phyloP scores from a whole-genome alignment of 1,140 invertebrate species.

The Cotesia glomerata region DNA sequence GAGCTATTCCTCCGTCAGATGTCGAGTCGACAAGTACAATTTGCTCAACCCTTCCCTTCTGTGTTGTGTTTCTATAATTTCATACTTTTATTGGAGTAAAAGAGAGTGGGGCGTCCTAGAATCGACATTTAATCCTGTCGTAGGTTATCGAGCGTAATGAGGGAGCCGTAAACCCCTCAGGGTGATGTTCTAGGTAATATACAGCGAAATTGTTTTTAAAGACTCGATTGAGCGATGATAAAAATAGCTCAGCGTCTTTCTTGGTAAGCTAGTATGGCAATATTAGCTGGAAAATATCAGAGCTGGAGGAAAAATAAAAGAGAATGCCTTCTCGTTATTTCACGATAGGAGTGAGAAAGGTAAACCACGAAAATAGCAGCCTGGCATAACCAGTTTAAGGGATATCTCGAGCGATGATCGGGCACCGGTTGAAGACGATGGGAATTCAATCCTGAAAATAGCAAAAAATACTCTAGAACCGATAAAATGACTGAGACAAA shows the following conservation, averaged over 20 bases:
- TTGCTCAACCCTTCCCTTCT: not conserved
- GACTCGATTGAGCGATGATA: not conserved
- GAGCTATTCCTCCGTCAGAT: not conserved
- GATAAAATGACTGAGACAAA: constrained; percentile 28
- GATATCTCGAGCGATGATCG: constrained; percentile 52
- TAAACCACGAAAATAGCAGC: constrained; percentile 38
- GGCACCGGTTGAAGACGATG: constrained; percentile 44
- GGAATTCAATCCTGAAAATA: constrained; percentile 59
- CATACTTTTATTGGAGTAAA: not conserved
- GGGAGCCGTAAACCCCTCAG: not conserved
- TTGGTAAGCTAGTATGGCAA: not conserved
- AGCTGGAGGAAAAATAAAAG: constrained; percentile 14
- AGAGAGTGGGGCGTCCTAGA: constrained; percentile 10
- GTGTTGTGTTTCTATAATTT: not conserved
- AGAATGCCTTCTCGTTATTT: not conserved
- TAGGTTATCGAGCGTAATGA: constrained; percentile 20
- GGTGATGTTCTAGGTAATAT: constrained; percentile 12
- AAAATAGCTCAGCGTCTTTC: not conserved
- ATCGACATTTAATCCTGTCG: constrained; percentile 26
- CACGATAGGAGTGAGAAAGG: not conserved
- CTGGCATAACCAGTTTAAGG: constrained; percentile 48
- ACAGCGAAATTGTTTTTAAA: constrained; percentile 17
- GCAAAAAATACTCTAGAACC: constrained; percentile 43
- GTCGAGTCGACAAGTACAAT: not conserved
- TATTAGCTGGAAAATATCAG: constrained; percentile 5